Percentiles rank a stretch among this genome's conserved stretches.
Evolutionary conservation across 2,113 vertebrate genomes (phyloP).

Genomic region (Seriola dumerili): DNA sequence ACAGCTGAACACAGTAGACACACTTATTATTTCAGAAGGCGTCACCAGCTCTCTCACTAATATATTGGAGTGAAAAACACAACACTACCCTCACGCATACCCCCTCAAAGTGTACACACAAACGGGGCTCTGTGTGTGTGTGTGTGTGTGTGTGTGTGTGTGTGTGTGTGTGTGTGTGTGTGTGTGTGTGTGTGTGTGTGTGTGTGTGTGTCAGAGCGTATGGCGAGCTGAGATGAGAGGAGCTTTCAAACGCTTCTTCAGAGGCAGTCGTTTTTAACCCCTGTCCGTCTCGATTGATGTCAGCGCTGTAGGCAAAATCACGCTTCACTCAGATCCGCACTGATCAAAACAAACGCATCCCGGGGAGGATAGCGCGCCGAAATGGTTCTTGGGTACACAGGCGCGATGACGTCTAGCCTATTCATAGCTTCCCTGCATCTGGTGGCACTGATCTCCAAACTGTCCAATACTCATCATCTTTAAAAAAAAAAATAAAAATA

Average conservation of each 20-base stretch:
- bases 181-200: not conserved
- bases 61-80: conserved; percentile 29
- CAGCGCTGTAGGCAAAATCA: conserved; percentile 69
- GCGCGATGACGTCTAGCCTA: not conserved
- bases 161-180: too few species aligned
- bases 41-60: not conserved
- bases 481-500: not conserved
- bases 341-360: conserved; percentile 75
- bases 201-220: conserved; percentile 7
- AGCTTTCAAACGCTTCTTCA: conserved; percentile 68
- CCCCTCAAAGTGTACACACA: conserved; percentile 4
- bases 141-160: too few species aligned
- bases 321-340: conserved; percentile 62
- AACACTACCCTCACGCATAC: not conserved
- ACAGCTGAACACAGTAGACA: not conserved
- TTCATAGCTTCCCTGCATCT: not conserved
- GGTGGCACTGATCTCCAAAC: conserved; percentile 24
- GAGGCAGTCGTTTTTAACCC: conserved; percentile 66
- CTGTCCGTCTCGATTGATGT: conserved; percentile 70
- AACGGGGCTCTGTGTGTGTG: not conserved
- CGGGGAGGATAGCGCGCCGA: conserved; percentile 36
- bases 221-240: conserved; percentile 62
- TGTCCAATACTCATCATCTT: conserved; percentile 13
- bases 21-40: not conserved
- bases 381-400: conserved; percentile 32